Conservation (phyloP, 2,113 vertebrate genomes). For the Tenebrosternarchus preto region DNA sequence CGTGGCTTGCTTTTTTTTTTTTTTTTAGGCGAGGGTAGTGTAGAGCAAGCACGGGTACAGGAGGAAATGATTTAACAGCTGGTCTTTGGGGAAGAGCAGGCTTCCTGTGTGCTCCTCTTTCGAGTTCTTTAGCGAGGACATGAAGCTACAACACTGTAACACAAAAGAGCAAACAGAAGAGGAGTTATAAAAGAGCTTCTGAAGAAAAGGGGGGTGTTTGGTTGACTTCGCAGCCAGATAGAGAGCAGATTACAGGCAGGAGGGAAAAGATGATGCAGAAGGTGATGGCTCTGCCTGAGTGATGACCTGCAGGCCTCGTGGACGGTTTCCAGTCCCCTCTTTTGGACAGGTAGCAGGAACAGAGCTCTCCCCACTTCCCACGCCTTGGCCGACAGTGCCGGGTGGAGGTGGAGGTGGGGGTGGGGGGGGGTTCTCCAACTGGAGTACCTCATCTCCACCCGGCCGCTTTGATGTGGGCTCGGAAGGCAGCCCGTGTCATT, state of each 20-base stretch:
- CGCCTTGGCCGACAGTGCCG: constrained; percentile 1
- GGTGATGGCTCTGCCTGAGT: constrained; percentile 13
- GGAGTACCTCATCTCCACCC: constrained; percentile 45
- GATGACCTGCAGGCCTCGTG: constrained; percentile 10
- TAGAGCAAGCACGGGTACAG: constrained; percentile 21
- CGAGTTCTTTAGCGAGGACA: neutral
- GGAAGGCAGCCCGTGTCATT: constrained; percentile 39
- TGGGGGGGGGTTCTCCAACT: constrained; percentile 24
- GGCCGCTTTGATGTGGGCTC: constrained; percentile 47
- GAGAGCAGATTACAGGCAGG: neutral
- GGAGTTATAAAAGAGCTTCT: neutral
- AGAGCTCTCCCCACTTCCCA: constrained; percentile 32
- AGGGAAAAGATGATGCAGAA: constrained; percentile 15
- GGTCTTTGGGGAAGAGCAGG: neutral
- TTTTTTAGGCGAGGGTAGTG: constrained; percentile 13
- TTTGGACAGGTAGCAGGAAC: constrained; percentile 36
- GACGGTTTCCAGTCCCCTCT: constrained; percentile 12
- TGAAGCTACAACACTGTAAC: constrained; percentile 1
- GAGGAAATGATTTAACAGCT: constrained; percentile 36
- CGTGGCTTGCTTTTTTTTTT: constrained; percentile 14
- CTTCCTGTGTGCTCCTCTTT: constrained; percentile 12
- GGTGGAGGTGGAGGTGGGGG: neutral
- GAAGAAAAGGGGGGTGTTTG: neutral
- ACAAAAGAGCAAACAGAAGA: neutral
- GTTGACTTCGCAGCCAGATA: neutral